These are phyloP conservation scores for Uloborus diversus DNA, from an alignment of 1,140 invertebrate species.

Conservation along the genomic window DNA sequence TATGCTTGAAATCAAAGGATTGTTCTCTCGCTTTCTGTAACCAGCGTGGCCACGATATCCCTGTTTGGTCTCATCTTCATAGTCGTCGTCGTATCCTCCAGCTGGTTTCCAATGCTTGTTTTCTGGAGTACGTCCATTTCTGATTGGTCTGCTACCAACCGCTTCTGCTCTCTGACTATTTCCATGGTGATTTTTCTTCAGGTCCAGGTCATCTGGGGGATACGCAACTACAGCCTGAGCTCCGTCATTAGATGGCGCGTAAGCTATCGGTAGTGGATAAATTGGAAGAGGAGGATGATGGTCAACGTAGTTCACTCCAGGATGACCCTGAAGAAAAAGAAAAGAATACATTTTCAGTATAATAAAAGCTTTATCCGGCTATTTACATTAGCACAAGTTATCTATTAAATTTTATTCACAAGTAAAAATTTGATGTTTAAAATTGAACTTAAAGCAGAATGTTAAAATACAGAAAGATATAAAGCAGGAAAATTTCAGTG, in stretches of 20 bases:
- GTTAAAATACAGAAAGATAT: no score
- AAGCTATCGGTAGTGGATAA: constrained; percentile 22
- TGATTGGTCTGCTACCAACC: background rate
- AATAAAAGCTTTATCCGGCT: no score
- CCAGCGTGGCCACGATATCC: constrained; percentile 37
- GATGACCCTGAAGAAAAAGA: constrained; percentile 22
- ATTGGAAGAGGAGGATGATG: background rate
- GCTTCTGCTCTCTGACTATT: no score
- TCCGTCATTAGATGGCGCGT: constrained; percentile 30
- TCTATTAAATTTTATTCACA: no score
- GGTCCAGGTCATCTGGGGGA: constrained; percentile 21
- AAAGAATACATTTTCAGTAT: background rate
- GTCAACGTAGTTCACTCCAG: constrained; percentile 33
- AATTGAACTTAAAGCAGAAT: no score
- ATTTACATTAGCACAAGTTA: no score
- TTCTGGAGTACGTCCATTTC: background rate
- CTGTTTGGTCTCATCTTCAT: background rate
- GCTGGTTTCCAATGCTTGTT: background rate
- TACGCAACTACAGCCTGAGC: constrained; percentile 31
- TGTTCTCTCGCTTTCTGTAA: constrained; percentile 27
- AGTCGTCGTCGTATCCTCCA: constrained; percentile 35
- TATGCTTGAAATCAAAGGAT: constrained; percentile 23
- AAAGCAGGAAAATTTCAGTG: no score
- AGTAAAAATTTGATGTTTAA: no score
- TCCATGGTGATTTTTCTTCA: background rate